Evolutionary conservation across 2,113 vertebrate species (phyloP).

Genomic region (Hydrolagus affinis): DNA sequence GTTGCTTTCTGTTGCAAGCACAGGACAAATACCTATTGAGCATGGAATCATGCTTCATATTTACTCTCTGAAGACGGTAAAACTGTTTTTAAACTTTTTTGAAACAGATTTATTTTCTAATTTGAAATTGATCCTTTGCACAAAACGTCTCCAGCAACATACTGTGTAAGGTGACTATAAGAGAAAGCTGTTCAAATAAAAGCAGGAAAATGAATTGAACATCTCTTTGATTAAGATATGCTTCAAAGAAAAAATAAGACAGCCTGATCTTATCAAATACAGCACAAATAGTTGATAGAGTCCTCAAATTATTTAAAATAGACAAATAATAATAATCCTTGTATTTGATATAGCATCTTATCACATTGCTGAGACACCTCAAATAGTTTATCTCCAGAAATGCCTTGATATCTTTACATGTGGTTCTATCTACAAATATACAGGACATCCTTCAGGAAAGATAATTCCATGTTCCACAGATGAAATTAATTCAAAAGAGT

Average conservation of each 20-base stretch:
- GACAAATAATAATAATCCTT: too few species aligned
- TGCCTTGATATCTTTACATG: too few species aligned
- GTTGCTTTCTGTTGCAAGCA: background rate
- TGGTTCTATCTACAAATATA: too few species aligned
- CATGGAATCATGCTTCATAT: background rate
- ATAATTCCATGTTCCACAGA: too few species aligned
- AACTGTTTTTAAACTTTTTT: background rate
- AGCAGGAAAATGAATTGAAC: background rate
- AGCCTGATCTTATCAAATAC: background rate
- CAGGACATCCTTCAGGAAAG: too few species aligned
- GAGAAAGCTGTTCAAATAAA: background rate
- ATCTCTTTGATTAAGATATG: background rate
- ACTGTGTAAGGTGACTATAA: background rate
- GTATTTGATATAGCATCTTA: too few species aligned
- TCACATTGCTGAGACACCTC: too few species aligned
- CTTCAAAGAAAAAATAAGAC: background rate
- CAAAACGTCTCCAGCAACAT: background rate
- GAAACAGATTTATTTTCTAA: background rate
- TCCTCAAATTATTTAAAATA: background rate
- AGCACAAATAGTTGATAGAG: background rate
- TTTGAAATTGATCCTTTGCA: background rate
- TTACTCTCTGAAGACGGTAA: slow-evolving; percentile 1
- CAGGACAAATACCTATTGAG: slow-evolving; percentile 4
- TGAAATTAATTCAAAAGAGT: too few species aligned
- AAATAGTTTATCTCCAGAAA: too few species aligned